These are phyloP conservation scores for Geococcyx californianus DNA, from an alignment of 2,113 vertebrate species.

Conservation along the genomic window DNA sequence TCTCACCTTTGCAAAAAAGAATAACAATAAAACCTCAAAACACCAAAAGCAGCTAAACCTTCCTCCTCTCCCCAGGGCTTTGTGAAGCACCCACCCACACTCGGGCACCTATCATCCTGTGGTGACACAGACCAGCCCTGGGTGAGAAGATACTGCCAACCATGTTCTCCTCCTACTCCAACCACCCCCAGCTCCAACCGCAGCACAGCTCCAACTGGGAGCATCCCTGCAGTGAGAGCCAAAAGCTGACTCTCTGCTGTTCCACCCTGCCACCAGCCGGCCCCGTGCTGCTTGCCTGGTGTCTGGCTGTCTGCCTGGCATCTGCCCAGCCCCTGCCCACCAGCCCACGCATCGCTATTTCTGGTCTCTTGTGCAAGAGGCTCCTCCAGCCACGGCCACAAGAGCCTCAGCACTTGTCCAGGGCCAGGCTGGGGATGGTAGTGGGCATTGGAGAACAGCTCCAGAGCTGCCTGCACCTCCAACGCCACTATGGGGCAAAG, in stretches of 20 bases:
- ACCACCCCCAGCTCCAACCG: neutral
- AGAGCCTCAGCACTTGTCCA: neutral
- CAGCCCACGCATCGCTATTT: slow-evolving; percentile 52
- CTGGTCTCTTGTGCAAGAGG: slow-evolving; percentile 51
- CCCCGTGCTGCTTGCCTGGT: slow-evolving; percentile 17
- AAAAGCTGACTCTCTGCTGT: neutral
- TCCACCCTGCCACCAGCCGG: neutral
- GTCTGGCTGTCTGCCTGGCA: slow-evolving; percentile 52
- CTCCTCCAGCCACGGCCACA: neutral
- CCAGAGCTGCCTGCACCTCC: neutral
- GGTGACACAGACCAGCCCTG: neutral
- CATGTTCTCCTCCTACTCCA: neutral
- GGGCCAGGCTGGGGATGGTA: neutral
- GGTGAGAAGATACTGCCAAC: neutral
- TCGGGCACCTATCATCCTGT: neutral
- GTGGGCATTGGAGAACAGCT: neutral
- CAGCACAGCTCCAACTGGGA: slow-evolving; percentile 2
- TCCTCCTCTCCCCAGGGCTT: neutral
- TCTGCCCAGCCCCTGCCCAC: slow-evolving; percentile 42
- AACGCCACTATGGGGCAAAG: neutral
- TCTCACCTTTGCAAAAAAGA: neutral
- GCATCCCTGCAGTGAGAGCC: neutral
- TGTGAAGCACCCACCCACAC: neutral
- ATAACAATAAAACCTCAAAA: neutral
- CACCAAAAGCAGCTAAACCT: neutral